Conservation (phyloP, 2,113 vertebrate genomes). For the Bungarus multicinctus region DNA sequence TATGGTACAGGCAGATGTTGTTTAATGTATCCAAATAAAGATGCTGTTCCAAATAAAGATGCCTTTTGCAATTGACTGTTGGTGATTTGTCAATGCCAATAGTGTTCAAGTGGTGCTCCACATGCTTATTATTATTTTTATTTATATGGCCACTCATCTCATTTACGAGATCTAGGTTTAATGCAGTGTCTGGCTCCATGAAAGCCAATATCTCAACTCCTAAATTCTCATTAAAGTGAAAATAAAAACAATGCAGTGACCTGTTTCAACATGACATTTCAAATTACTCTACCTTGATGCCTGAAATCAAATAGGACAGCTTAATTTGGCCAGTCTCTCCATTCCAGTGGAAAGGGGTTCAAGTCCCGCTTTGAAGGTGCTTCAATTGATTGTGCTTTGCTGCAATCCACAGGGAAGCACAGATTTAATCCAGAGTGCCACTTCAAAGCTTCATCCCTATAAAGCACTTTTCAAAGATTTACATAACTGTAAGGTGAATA, state of each 20-base stretch:
- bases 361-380: neutral
- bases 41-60: neutral
- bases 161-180: neutral
- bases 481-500: neutral
- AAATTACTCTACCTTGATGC: neutral
- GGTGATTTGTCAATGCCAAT: neutral
- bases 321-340: neutral
- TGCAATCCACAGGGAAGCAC: neutral
- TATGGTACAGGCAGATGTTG: neutral
- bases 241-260: neutral
- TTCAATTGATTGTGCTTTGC: neutral
- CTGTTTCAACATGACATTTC: neutral
- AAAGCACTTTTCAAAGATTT: neutral
- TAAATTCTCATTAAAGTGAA: neutral
- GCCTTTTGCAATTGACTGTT: neutral
- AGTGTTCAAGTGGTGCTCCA: neutral
- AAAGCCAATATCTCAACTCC: neutral
- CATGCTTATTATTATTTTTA: neutral
- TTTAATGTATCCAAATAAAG: no score
- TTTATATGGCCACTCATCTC: neutral
- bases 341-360: neutral
- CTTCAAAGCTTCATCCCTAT: neutral
- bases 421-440: neutral
- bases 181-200: neutral
- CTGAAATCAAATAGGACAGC: neutral